These are phyloP conservation scores for Silurus lanzhouensis DNA, from an alignment of 2,797 vertebrate species.

Conservation along the genomic window DNA sequence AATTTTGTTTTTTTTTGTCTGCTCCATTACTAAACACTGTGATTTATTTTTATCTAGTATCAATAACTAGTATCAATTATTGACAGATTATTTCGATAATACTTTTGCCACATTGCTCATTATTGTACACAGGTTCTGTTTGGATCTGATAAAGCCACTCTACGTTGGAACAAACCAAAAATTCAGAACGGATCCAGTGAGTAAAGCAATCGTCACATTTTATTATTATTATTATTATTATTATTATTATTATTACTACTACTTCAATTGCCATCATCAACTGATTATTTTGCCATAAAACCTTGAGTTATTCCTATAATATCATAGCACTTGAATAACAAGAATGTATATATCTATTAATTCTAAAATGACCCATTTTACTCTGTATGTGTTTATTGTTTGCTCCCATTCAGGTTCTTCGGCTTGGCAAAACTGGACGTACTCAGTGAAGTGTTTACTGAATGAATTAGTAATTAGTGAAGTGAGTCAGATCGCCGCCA, in stretches of 20 bases:
- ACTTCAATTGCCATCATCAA: too few species aligned
- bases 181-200: conserved; percentile 47
- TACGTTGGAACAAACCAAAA: conserved; percentile 51
- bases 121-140: conserved; percentile 35
- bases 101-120: not conserved
- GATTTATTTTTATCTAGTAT: too few species aligned
- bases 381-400: not conserved
- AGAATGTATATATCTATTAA: not conserved
- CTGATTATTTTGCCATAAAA: not conserved
- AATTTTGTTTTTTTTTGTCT: too few species aligned
- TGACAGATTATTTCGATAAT: not conserved
- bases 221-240: not conserved
- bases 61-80: not conserved
- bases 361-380: not conserved
- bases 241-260: too few species aligned
- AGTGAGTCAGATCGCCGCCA: conserved; percentile 62
- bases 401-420: conserved; percentile 64
- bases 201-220: not conserved
- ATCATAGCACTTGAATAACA: not conserved
- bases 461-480: conserved; percentile 45
- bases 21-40: too few species aligned
- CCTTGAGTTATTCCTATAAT: not conserved
- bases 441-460: conserved; percentile 66
- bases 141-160: conserved; percentile 43
- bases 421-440: conserved; percentile 80